Evolutionary conservation across 2,888 invertebrate genomes (phyloP), one percentile per base, ranked within the genome.

Genomic region (Chironomus riparius): DNA sequence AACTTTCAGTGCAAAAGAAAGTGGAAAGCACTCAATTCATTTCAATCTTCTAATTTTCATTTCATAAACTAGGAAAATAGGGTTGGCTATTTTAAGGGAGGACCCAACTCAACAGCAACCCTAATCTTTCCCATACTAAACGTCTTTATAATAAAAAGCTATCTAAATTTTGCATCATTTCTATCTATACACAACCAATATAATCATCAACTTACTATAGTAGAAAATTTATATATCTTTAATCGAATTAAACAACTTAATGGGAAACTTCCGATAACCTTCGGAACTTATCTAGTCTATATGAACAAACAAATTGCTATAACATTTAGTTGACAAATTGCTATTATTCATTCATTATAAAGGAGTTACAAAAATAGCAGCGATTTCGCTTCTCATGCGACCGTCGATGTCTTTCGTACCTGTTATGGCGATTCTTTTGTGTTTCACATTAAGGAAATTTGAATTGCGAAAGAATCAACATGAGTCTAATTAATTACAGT

Each of bases 111-210:
- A 28, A 5, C 28, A 28, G 5, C 28, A 28, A 28, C 28, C 28
- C 3, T 24, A 2, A 2, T 28, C 38, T 38, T 38, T 38, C 38
- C 10, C 38, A 38, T 10, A 38, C 38, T 38, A 38, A 38, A 10
- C 38, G 38, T 38, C 38, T 38, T 38, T 38, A 38, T 38, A 38
- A 38, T 38, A 10, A 38, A 38, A 38, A 38, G 38, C 10, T 38
- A 10, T 38, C 38, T 38, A 38, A 38, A 38, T 10, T 73, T 50
- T 18, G 15, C 62, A 28, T 62, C 24, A 24, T 73, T 28, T 3
- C 73, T 50, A 50, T 56, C 56, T 71, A 50, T 74, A 74, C 74
- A 74, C 74, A 74, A 74, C 74, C 74, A 74, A 68, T 48, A 21
- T 21, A 47, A 61, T 72, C 56, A 72, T 22, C 2, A 38, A 38